Conservation (phyloP, 1,140 invertebrate genomes). For the Drosophila ironensis region DNA sequence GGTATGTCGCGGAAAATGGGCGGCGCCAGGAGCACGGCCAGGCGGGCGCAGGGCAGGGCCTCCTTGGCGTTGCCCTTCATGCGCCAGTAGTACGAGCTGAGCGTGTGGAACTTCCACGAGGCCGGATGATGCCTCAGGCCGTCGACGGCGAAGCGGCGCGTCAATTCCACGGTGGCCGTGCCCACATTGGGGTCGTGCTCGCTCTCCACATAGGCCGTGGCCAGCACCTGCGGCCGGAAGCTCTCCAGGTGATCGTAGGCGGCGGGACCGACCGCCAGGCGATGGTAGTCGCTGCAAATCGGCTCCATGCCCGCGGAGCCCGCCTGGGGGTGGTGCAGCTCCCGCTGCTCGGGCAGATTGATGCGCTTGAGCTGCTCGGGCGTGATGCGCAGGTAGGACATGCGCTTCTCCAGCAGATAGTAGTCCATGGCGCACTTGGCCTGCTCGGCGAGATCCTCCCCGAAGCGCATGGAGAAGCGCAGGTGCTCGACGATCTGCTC, state of each 20-base stretch:
- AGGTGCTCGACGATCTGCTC: slow-evolving; percentile 72
- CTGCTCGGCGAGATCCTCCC: slow-evolving; percentile 72
- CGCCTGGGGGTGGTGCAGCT: slow-evolving; percentile 21
- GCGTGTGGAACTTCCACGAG: slow-evolving; percentile 93
- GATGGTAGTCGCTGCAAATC: slow-evolving; percentile 84
- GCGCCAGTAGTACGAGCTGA: slow-evolving; percentile 93
- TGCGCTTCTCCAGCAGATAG: slow-evolving; percentile 64
- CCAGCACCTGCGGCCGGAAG: slow-evolving; percentile 86
- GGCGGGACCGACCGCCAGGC: slow-evolving; percentile 82
- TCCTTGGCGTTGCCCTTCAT: slow-evolving; percentile 89
- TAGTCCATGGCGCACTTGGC: slow-evolving; percentile 75
- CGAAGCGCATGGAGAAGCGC: slow-evolving; percentile 64
- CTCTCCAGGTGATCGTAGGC: slow-evolving; percentile 90
- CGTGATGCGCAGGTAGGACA: slow-evolving; percentile 64
- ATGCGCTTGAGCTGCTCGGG: slow-evolving; percentile 66
- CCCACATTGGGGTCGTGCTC: slow-evolving; percentile 85
- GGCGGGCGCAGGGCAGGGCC: slow-evolving; percentile 90
- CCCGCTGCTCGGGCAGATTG: slow-evolving; percentile 57
- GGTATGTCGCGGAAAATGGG: slow-evolving; percentile 90
- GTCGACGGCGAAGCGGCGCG: slow-evolving; percentile 78
- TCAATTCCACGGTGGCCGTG: slow-evolving; percentile 85
- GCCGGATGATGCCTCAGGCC: slow-evolving; percentile 87
- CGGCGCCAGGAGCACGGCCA: slow-evolving; percentile 90
- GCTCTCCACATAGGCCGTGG: slow-evolving; percentile 85
- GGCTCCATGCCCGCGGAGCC: slow-evolving; percentile 82